These are phyloP conservation scores for Tanypteryx hageni DNA, from an alignment of 2,888 invertebrate genomes.

Conservation along the genomic window DNA sequence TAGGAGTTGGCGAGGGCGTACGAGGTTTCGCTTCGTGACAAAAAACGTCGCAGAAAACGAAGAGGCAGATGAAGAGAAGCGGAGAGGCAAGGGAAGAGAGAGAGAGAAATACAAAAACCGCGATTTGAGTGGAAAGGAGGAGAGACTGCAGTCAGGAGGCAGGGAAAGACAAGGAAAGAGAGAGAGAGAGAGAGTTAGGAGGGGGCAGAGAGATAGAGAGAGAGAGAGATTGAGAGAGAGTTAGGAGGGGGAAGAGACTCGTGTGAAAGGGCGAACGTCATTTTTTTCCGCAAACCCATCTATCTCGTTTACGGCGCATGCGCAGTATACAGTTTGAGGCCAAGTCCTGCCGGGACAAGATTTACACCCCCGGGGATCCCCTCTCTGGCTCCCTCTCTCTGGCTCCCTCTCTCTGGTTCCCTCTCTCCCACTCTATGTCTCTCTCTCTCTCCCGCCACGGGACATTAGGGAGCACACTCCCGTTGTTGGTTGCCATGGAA, in stretches of 20 bases:
- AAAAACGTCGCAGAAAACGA: too few species aligned
- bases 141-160: background rate
- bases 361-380: conserved; percentile 11
- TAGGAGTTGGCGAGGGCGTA: too few species aligned
- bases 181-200: background rate
- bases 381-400: background rate
- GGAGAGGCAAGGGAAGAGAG: too few species aligned
- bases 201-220: background rate
- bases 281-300: conserved; percentile 12
- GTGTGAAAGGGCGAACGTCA: background rate
- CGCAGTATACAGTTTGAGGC: background rate
- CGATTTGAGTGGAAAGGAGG: background rate
- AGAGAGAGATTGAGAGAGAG: background rate
- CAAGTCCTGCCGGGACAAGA: background rate
- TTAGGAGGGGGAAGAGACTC: background rate
- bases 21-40: too few species aligned
- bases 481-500: background rate
- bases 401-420: background rate
- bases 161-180: background rate
- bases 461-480: background rate
- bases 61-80: too few species aligned
- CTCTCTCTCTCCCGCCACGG: background rate
- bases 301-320: background rate
- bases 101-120: too few species aligned
- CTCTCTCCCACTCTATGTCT: background rate